Evolutionary conservation across 2,113 vertebrate species (phyloP).

Genomic region (Sminthopsis crassicaudata): DNA sequence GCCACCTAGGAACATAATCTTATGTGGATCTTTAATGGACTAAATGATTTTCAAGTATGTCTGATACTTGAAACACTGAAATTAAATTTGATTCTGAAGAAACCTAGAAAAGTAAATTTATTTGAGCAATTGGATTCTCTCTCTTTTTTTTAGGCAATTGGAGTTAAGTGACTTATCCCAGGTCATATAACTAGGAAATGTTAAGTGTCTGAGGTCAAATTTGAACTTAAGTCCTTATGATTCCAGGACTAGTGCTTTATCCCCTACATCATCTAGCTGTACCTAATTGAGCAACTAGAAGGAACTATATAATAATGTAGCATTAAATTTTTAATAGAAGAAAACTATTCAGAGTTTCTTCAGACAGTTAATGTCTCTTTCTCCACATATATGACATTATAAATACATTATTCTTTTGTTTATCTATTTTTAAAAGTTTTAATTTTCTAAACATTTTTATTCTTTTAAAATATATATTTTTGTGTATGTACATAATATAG

Average conservation of each 20-base stretch:
- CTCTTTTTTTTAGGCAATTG: too few relatives aligned
- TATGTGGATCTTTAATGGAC: background rate
- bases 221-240: too few relatives aligned
- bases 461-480: background rate
- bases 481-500: background rate
- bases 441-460: too few relatives aligned
- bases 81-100: background rate
- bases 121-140: background rate
- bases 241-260: too few relatives aligned
- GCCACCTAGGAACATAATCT: background rate
- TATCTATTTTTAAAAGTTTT: background rate
- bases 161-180: too few relatives aligned
- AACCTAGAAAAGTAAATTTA: background rate
- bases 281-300: background rate
- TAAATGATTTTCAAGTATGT: background rate
- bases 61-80: background rate
- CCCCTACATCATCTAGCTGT: too few relatives aligned
- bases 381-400: background rate
- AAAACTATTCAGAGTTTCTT: background rate
- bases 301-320: background rate
- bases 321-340: background rate
- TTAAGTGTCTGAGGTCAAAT: too few relatives aligned
- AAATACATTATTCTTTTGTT: background rate
- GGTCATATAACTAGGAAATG: too few relatives aligned
- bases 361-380: background rate